Evolutionary conservation across 2,113 vertebrate genomes (phyloP), one percentile per base, ranked within the genome.

Genomic region (Calonectris borealis): DNA sequence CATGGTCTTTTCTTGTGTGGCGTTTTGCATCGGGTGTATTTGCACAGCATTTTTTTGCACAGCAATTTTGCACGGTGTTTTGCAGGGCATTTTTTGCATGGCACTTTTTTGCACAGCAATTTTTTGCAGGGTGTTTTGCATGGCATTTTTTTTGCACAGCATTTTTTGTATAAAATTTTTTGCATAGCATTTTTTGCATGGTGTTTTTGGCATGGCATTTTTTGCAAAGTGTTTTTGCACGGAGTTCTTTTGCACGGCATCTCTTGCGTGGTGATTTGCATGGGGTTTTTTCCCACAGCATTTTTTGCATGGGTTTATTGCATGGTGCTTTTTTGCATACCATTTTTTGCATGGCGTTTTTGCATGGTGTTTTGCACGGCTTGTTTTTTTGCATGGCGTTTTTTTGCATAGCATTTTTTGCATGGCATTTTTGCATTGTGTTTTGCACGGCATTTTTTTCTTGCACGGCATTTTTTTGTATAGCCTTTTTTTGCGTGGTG

Each of bases 1-100:
- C 52, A 54, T 8, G 26, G 51, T 14, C 14, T 42, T 71, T 71
- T 24, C 42, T 62, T 19, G 17, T 9, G 9, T 1, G 4, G 10
- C 0, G 0, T 13, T 83, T 42, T 48, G 62, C 52, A 27, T 2
- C 0, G 1, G 27, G 26, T 8, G 1, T 6, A 3, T 65, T 70
- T 42, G 13, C 51, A 24, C 7, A 3, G 22, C 29, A 7, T 11
- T 10, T 61, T 40, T 51, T 54, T 26, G 32, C 46, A 16, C 29
- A 6, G 22, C 2, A 2, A 2, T 29, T 86, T 54, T 72, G 10
- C 22, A 3, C 10, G 40, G 16, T 12, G 16, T 10, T 32, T 46
- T 60, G 10, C 22, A 17, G 16, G 2, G 12, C 18, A 5, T 40
- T 55, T 48, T 60, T 48, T 22, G 42, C 54, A 21, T 2, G 6